Evolutionary conservation across 2,797 vertebrate genomes (phyloP).

Genomic region (Adelosebastes latens): DNA sequence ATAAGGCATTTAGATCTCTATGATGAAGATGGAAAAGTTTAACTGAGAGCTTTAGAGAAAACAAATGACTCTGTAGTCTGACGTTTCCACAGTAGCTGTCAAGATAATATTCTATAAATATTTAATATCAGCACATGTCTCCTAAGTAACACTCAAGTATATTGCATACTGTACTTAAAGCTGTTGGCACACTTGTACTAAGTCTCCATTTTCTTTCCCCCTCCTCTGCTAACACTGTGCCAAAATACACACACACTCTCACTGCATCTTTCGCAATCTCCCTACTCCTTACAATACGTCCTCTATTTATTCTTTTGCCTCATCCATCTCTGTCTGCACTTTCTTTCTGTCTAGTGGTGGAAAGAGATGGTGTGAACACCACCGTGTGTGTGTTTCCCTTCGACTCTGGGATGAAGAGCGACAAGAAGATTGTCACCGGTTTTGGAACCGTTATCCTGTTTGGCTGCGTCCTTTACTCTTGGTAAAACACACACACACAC

Average conservation of each 20-base stretch:
- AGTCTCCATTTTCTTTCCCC: neutral
- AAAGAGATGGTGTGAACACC: conserved; percentile 81
- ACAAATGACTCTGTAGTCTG: neutral
- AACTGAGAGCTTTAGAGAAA: neutral
- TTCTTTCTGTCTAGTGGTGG: conserved; percentile 62
- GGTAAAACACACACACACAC: conserved; percentile 82
- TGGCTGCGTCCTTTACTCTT: conserved; percentile 93
- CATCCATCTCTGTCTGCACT: conserved; percentile 35
- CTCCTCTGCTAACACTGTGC: neutral
- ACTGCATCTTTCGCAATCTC: conserved; percentile 11
- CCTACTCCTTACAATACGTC: neutral
- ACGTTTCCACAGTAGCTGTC: neutral
- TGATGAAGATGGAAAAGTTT: neutral
- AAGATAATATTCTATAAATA: conserved; percentile 10
- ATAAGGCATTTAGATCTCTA: neutral
- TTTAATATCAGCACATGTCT: neutral
- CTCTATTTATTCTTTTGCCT: conserved; percentile 6
- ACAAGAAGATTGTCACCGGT: conserved; percentile 89
- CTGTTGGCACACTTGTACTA: neutral
- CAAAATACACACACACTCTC: conserved; percentile 30
- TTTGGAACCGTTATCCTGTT: conserved; percentile 90
- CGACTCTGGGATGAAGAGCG: conserved; percentile 85
- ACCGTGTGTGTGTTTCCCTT: conserved; percentile 92
- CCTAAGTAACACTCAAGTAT: neutral
- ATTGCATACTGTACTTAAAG: neutral